Base-by-base conservation (phyloP, 2,113 vertebrate species). In the Geococcyx californianus region DNA sequence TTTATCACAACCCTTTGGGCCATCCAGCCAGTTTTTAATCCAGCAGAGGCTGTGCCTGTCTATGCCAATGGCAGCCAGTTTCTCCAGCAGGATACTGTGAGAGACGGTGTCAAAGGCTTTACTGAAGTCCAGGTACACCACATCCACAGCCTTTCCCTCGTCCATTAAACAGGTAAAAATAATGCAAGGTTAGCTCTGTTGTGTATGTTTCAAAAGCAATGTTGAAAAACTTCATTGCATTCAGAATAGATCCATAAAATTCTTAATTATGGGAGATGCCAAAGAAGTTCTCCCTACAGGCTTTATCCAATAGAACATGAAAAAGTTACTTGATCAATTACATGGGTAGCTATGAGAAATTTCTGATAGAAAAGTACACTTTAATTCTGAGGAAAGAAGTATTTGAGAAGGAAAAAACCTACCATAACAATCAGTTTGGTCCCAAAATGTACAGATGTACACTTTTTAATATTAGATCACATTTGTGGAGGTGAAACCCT, bases 201-300 rank as follows among this genome's bases (percentile, higher is more conserved):
- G 25, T 31, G 34, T 74, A 21, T 84, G 78, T 92, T 88, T 88
- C 79, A 74, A 90, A 94, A 94, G 26, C 17, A 80, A 92, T 38
- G 44, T 28, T 88, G 72, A 93, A 97, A 92, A 95, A 88, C 42
- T 78, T 80, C 42, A 91, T 36, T 13, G 18, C 28, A 63, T 81
- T 95, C 85, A 90, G 79, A 78, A 93, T 70, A 83, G 36, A 86
- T 33, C 34, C 67, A 59, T 56, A 85, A 88, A 88, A 93, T 56
- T 88, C 40, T 86, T 79, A 96, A 70, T 85, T 78, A 90, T 68
- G 21, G 82, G 47, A 86, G 68, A 92, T 26, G 47, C 59, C 67
- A 88, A 33, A 77, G 67, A 93, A 67, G 18, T 49, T 91, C 24
- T 86, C 45, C 75, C 74, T 95, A 52, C 24, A 80, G 93, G 55